Base-by-base conservation (phyloP, 2,797 vertebrate species). In the Antennarius maculatus region DNA sequence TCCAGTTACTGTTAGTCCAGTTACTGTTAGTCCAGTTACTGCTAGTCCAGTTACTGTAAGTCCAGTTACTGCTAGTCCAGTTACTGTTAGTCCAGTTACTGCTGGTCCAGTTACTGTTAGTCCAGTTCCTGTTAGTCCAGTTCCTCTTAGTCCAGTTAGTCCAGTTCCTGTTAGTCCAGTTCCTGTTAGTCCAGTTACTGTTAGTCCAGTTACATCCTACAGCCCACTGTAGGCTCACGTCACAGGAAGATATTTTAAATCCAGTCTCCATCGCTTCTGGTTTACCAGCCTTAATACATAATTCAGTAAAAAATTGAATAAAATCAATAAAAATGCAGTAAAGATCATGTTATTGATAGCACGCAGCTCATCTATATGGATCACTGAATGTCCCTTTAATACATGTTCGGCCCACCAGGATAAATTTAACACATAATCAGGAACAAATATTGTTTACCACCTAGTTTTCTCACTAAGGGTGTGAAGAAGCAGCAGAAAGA, bases 371-470 rank as follows among this genome's bases (percentile, higher is more conserved):
- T 34, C 8, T 34, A 8, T 6, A 8, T 34, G 31, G 31, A 39
- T 39, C 2, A 9, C 37, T 39, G 37, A 39, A 39, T 39, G 3
- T 39, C 37, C 37, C 37, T 39, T 9, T 39, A 4, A 34, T 34
- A 34, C n/a, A 15, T 16, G 6, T 46, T 46, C 3, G 1, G 45
- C 14, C n/a, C 15, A 46, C 1, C 1, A 23, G 23, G 23, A 23
- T 23, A 23, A 23, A 23, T 23, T 23, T 23, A 23, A 23, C 23
- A 23, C 31, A 34, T 34, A 34, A 5, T 59, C 49, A 23, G 17
- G 55, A 14, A 56, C 7, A 23, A 63, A 74, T 63, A 2, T 57
- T n/a, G 16, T 6, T 46, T n/a, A 46, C n/a, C 15, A 46, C 43
- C 7, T n/a, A n/a, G n/a, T 46, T 46, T 5, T 15, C 16, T 46